These are phyloP conservation scores for Gerris buenoi DNA, from an alignment of 1,140 invertebrate species.

Conservation along the genomic window DNA sequence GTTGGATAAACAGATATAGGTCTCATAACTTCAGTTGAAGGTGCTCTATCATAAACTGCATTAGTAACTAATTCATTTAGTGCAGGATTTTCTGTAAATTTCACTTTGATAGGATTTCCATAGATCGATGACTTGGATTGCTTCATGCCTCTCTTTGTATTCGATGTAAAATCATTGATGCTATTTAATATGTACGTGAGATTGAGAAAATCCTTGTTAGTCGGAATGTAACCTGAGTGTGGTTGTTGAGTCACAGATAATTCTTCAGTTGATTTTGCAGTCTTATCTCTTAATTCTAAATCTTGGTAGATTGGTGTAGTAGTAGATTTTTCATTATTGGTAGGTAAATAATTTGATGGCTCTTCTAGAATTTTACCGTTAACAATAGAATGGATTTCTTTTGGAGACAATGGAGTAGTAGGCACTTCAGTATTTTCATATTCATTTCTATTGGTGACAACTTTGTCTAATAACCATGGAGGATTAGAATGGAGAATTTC, in stretches of 20 bases:
- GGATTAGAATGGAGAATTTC: too few relatives aligned
- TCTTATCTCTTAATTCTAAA: not conserved
- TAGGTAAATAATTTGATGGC: not conserved
- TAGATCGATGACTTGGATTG: not conserved
- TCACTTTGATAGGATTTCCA: not conserved
- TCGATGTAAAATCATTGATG: not conserved
- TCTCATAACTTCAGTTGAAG: not conserved
- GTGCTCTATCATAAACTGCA: not conserved
- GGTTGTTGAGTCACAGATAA: not conserved
- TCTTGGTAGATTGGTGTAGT: not conserved
- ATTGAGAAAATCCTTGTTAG: not conserved
- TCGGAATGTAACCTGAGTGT: not conserved
- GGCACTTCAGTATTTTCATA: too few relatives aligned
- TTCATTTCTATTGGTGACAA: too few relatives aligned
- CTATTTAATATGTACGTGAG: not conserved
- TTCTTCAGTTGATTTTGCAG: not conserved
- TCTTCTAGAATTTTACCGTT: not conserved
- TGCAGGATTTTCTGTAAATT: not conserved
- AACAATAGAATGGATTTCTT: not conserved
- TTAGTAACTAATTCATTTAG: not conserved
- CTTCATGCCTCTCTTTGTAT: not conserved
- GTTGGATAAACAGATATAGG: not conserved
- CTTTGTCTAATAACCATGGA: too few relatives aligned
- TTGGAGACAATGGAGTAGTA: not conserved
- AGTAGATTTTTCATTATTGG: not conserved